Base-by-base conservation (phyloP, 2,888 invertebrate genomes). In the Bellardia pandia region DNA sequence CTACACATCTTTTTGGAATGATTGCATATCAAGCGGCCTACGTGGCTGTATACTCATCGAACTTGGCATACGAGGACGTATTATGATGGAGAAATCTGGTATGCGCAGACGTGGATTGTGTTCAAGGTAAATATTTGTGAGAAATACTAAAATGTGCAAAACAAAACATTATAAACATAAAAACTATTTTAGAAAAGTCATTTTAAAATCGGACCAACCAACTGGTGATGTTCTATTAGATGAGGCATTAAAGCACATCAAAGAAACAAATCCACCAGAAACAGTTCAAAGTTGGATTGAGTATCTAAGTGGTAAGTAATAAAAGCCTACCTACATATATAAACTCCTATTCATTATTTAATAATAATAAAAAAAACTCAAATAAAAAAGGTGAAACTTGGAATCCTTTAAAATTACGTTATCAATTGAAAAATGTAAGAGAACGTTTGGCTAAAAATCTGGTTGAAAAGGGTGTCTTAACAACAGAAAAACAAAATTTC, bases 1-100 rank as follows among this genome's bases (percentile, higher is more conserved):
- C 89, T 99, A 99, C 95, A 99, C 99, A 93, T 99, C 99, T 81
- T 99, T 99, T 95, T 99, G 99, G 99, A 99, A 99, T 94, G 99
- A 99, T 94, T 99, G 99, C 94, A 99, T 99, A 95, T 99, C 99
- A 90, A 99, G 99, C 91, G 99, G 99, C 62, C 95, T 99, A 88
- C 96, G 99, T 91, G 99, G 99, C 88, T 99, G 99, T 94, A 99
- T 99, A 93, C 95, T 99, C 90, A 98, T 99, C 90, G 99, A 99
- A 94, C 95, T 99, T 91, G 98, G 98, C 11, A 94, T 99, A 88
- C 95, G 99, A 91, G 99, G 99, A 66, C 96, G 99, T 86, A 96
- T 99, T 86, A 99, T 99, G 94, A 94, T 99, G 91, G 99, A 99
- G 94, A 97, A 97, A 93, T 97, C 98, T 91, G 99, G 99, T 68